Conservation (phyloP, 2,797 vertebrate species). For the Ctenochaetus hawaiiensis region DNA sequence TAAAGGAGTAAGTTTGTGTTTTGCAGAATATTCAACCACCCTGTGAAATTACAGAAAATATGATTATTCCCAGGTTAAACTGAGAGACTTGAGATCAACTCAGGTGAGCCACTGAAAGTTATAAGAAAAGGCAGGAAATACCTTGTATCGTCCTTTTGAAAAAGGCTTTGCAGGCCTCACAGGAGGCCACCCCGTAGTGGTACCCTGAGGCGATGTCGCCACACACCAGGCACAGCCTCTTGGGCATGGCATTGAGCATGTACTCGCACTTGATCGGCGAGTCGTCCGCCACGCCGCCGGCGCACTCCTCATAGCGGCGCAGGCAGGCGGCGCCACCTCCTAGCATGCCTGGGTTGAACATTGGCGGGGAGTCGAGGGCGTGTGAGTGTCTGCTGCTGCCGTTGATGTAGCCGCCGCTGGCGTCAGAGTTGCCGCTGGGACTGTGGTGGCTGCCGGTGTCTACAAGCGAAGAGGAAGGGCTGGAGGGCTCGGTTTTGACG, state of each 20-base stretch:
- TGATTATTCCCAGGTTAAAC: neutral
- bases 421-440: slow-evolving; percentile 90
- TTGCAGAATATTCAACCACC: slow-evolving; percentile 4
- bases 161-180: slow-evolving; percentile 96
- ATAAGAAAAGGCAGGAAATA: slow-evolving; percentile 70
- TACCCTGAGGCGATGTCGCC: slow-evolving; percentile 95
- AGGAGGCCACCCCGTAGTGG: slow-evolving; percentile 96
- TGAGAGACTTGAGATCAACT: slow-evolving; percentile 12
- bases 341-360: slow-evolving; percentile 88
- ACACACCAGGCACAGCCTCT: slow-evolving; percentile 94
- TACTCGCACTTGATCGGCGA: slow-evolving; percentile 93
- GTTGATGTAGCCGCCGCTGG: slow-evolving; percentile 89
- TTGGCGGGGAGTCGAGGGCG: slow-evolving; percentile 90
- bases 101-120: slow-evolving; percentile 28
- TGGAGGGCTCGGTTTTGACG: slow-evolving; percentile 94
- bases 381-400: slow-evolving; percentile 85
- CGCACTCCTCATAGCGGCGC: slow-evolving; percentile 90
- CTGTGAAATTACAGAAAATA: slow-evolving; percentile 14
- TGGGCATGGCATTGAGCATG: slow-evolving; percentile 93
- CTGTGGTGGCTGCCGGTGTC: slow-evolving; percentile 94
- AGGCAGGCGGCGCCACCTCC: slow-evolving; percentile 84
- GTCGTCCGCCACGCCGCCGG: slow-evolving; percentile 88
- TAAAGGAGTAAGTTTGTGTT: slow-evolving; percentile 7
- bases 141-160: slow-evolving; percentile 99
- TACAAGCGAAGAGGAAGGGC: slow-evolving; percentile 89